These are phyloP conservation scores for Drosophila monieri DNA, from an alignment of 2,888 invertebrate species.

Conservation along the genomic window DNA sequence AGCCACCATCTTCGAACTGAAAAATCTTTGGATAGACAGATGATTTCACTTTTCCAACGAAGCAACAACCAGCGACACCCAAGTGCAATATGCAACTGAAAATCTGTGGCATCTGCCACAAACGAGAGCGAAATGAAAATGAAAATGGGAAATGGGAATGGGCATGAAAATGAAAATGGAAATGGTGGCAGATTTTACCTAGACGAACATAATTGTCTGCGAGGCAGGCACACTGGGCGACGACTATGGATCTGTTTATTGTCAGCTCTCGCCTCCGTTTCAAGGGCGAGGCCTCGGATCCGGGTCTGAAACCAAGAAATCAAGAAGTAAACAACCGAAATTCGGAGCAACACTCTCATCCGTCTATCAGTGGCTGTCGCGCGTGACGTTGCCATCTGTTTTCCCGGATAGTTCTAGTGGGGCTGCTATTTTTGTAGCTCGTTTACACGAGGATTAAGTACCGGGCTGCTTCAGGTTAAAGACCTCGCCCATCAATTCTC, in stretches of 20 bases:
- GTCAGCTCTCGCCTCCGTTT: constrained; percentile 51
- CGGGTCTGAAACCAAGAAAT: not conserved
- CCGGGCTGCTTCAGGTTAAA: constrained; percentile 57
- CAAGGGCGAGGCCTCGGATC: constrained; percentile 53
- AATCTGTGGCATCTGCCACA: constrained; percentile 33
- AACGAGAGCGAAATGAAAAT: constrained; percentile 40
- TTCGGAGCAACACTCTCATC: constrained; percentile 7
- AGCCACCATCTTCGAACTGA: constrained; percentile 64
- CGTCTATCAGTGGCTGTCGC: constrained; percentile 59
- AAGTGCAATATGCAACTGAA: constrained; percentile 74
- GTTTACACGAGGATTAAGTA: constrained; percentile 53
- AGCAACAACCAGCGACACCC: constrained; percentile 54
- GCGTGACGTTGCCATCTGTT: constrained; percentile 52
- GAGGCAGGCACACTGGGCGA: constrained; percentile 18
- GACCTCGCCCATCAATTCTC: constrained; percentile 53
- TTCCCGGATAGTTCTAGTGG: constrained; percentile 19
- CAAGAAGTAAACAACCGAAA: constrained; percentile 16
- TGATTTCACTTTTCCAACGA: constrained; percentile 66
- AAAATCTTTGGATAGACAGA: constrained; percentile 3
- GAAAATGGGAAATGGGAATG: constrained; percentile 20
- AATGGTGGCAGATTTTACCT: constrained; percentile 59
- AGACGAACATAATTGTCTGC: constrained; percentile 62
- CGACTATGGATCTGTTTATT: constrained; percentile 65
- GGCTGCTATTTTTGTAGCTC: constrained; percentile 53
- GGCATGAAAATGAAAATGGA: constrained; percentile 17